These are phyloP conservation scores for Columba guinea DNA, from an alignment of 2,797 vertebrate genomes.

Conservation along the genomic window DNA sequence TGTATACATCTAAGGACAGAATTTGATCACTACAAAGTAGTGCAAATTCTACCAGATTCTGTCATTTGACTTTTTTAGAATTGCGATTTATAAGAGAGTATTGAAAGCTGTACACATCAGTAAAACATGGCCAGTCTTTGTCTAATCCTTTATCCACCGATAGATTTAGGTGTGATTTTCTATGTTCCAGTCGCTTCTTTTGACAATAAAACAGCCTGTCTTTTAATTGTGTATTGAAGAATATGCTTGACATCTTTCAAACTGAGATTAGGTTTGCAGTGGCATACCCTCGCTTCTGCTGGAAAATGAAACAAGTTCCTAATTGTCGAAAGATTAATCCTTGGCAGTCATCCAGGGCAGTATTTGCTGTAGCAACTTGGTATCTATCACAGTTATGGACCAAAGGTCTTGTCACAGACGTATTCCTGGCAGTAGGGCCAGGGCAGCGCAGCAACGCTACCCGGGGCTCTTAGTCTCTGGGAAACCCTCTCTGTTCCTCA, in stretches of 20 bases:
- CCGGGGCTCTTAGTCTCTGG: conserved; percentile 6
- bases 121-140: background rate
- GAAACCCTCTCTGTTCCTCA: conserved; percentile 33
- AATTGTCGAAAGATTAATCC: conserved; percentile 66
- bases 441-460: background rate
- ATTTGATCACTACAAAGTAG: conserved; percentile 13
- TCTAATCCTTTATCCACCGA: background rate
- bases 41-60: conserved; percentile 10
- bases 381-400: conserved; percentile 41
- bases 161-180: conserved; percentile 32
- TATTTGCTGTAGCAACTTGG: conserved; percentile 68
- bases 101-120: conserved; percentile 5
- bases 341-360: conserved; percentile 59
- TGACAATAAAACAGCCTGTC: conserved; percentile 43
- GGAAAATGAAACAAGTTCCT: conserved; percentile 58
- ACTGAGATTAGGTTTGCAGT: conserved; percentile 20
- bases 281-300: background rate
- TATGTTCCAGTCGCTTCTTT: conserved; percentile 30
- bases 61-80: background rate
- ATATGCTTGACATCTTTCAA: conserved; percentile 52
- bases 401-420: conserved; percentile 48
- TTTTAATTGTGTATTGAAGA: conserved; percentile 43
- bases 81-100: background rate
- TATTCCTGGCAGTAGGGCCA: background rate
- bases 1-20: background rate